Conservation (phyloP, 2,113 vertebrate genomes). For the Sterrhoptilus dennistouni region DNA sequence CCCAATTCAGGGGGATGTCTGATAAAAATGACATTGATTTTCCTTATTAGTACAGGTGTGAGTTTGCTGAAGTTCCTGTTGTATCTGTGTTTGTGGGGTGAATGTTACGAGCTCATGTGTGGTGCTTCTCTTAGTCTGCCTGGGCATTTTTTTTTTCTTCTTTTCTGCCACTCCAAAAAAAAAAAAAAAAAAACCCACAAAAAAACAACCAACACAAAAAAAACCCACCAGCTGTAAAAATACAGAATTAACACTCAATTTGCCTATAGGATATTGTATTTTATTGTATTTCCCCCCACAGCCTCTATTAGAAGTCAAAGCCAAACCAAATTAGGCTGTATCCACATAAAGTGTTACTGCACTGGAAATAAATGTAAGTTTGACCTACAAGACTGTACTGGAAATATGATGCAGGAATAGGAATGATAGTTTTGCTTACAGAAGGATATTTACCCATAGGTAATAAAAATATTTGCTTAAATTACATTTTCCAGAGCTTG, state of each 20-base stretch:
- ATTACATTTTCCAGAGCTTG: not conserved
- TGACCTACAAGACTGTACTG: not conserved
- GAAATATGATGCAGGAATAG: not conserved
- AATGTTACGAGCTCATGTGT: accelerated
- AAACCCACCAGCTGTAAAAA: not conserved
- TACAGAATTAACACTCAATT: not conserved
- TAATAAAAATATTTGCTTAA: not conserved
- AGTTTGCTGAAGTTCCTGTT: not conserved
- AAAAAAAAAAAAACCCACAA: not conserved
- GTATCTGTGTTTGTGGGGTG: too few species aligned
- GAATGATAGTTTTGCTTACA: not conserved
- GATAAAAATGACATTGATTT: not conserved
- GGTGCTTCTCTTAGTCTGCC: not conserved
- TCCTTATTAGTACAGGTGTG: not conserved
- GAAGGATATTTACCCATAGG: not conserved
- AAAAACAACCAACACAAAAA: too few species aligned
- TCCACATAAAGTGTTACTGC: not conserved
- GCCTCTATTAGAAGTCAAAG: not conserved
- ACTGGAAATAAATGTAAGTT: not conserved
- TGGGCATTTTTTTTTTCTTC: not conserved
- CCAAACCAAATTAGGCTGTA: not conserved
- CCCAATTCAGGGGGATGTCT: accelerated
- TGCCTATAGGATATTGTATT: not conserved
- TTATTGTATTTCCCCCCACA: not conserved
- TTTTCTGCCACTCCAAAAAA: not conserved